These are phyloP conservation scores for Drosophila arizonae DNA, from an alignment of 1,140 invertebrate genomes.

Conservation along the genomic window DNA sequence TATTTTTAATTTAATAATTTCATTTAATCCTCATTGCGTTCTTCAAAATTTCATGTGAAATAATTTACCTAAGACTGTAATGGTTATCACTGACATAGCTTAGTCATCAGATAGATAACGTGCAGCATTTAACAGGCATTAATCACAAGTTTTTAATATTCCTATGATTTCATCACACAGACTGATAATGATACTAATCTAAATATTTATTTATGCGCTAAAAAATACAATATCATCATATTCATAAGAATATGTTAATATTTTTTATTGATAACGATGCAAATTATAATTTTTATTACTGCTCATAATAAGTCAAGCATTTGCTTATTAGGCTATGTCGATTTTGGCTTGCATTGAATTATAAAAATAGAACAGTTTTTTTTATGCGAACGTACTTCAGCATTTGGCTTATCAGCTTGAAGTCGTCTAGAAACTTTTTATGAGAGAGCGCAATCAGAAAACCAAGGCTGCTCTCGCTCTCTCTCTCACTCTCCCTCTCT, in stretches of 20 bases:
- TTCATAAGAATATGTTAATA: not conserved
- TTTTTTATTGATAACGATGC: not conserved
- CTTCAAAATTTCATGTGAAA: too few relatives aligned
- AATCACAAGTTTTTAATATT: not conserved
- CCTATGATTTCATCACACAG: conserved; percentile 18
- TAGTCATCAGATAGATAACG: conserved; percentile 20
- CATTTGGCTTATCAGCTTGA: conserved; percentile 34
- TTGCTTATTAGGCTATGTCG: not conserved
- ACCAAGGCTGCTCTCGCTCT: conserved; percentile 28
- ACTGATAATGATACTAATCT: not conserved
- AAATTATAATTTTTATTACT: too few relatives aligned
- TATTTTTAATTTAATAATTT: too few relatives aligned
- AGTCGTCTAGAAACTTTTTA: conserved; percentile 37
- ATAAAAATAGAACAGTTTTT: not conserved
- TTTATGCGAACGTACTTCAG: not conserved
- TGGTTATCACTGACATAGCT: not conserved
- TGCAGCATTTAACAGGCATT: conserved; percentile 1
- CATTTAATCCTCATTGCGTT: too few relatives aligned
- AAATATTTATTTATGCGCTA: too few relatives aligned
- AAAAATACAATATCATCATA: too few relatives aligned
- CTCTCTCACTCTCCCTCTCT: conserved; percentile 16
- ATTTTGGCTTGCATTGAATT: not conserved
- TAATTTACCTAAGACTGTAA: too few relatives aligned
- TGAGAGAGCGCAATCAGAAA: conserved; percentile 38
- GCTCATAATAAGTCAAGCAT: too few relatives aligned